phyloP scores from a whole-genome alignment of 2,113 vertebrate genomes.

The Pristiophorus japonicus region DNA sequence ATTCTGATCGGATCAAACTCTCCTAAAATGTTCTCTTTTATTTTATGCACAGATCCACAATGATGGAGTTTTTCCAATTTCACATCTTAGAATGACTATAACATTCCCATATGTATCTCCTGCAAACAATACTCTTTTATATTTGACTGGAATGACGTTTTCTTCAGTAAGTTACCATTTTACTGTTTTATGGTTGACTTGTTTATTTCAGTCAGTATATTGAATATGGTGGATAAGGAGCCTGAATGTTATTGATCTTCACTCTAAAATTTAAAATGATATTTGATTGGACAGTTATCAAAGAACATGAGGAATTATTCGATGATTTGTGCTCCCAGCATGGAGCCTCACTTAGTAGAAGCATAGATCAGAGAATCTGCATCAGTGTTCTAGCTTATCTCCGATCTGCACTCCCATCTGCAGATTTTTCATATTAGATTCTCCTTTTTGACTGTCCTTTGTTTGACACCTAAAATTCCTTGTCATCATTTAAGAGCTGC shows the following conservation, averaged over 20 bases:
- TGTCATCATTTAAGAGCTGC: neutral
- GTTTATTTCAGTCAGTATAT: neutral
- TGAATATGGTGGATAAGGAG: neutral
- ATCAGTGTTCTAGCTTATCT: neutral
- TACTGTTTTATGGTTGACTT: neutral
- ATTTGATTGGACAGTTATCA: neutral
- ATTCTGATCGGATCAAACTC: neutral
- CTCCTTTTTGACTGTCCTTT: neutral
- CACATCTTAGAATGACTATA: conserved; percentile 66
- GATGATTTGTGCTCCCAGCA: neutral
- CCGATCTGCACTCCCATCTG: neutral
- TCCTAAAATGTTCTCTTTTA: conserved; percentile 32
- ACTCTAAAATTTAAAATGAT: neutral
- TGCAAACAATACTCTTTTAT: conserved; percentile 66
- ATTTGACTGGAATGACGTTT: conserved; percentile 62
- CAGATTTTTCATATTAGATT: neutral
- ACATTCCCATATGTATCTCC: conserved; percentile 67
- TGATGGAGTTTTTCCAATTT: conserved; percentile 58
- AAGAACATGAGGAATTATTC: neutral
- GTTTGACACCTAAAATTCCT: neutral
- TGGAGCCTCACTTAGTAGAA: neutral
- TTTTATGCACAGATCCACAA: conserved; percentile 64
- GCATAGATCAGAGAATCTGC: neutral
- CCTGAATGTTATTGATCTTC: neutral
- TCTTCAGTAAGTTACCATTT: conserved; percentile 57